Percentiles rank a stretch among this genome's conserved stretches.
Evolutionary conservation across 2,797 vertebrate species (phyloP).

Genomic region (Perodicticus potto): DNA sequence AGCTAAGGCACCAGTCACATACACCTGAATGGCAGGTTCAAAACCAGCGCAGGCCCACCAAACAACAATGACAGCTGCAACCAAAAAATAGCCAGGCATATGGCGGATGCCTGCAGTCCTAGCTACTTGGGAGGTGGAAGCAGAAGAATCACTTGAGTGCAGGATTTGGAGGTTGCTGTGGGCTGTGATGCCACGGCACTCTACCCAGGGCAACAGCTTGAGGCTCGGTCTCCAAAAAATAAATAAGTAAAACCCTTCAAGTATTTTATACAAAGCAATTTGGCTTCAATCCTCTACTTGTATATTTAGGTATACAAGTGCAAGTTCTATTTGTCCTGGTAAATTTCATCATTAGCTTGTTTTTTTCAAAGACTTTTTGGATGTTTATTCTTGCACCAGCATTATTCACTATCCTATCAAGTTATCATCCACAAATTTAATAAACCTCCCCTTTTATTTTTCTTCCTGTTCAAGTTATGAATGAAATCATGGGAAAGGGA

Average conservation of each 20-base stretch:
- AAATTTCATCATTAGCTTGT: slow-evolving; percentile 4
- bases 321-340: neutral
- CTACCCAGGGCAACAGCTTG: no score
- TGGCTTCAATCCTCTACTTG: neutral
- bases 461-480: neutral
- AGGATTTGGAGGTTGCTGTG: no score
- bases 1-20: no score
- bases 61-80: no score
- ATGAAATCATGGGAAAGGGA: neutral
- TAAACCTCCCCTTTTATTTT: neutral
- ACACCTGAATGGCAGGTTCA: no score
- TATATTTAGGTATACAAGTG: neutral
- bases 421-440: neutral
- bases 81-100: no score
- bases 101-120: no score
- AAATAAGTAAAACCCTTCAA: neutral
- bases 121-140: no score
- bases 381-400: neutral
- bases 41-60: no score
- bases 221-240: no score
- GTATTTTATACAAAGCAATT: neutral
- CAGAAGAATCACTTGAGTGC: no score
- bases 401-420: neutral
- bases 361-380: neutral
- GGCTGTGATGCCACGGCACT: no score